These are phyloP conservation scores for Phrynocephalus versicolor DNA, from an alignment of 2,113 vertebrate genomes.

Conservation along the genomic window DNA sequence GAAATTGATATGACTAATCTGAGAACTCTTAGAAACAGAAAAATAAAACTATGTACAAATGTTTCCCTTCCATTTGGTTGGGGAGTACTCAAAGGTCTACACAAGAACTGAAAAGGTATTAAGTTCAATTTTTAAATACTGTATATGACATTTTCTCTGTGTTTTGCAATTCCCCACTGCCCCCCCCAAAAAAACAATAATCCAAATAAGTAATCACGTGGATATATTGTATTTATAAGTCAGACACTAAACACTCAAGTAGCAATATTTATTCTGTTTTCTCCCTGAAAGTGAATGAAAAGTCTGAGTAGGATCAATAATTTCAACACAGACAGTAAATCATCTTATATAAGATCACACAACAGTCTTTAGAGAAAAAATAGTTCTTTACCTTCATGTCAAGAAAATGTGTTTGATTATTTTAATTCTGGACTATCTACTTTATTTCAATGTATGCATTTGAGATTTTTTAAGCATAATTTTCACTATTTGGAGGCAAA, in stretches of 20 bases:
- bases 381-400: neutral
- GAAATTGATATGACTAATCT: conserved; percentile 13
- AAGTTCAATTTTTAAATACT: neutral
- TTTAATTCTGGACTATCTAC: neutral
- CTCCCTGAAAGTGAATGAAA: neutral
- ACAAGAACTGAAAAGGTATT: neutral
- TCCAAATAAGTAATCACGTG: neutral
- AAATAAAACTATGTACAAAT: conserved; percentile 24
- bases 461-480: neutral
- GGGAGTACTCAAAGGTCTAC: too few species aligned
- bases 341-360: neutral
- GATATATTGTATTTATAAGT: conserved; percentile 19
- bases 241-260: neutral
- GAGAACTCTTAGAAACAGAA: conserved; percentile 9
- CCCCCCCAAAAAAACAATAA: too few species aligned
- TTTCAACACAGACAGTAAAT: conserved; percentile 13
- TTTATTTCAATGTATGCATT: neutral
- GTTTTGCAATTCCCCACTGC: neutral
- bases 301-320: neutral
- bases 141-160: neutral
- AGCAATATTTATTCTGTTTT: neutral
- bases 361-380: neutral
- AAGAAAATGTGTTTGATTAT: neutral
- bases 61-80: neutral
- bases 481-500: neutral